Base-by-base conservation (phyloP, 2,113 vertebrate genomes). In the Tupaia chinensis region DNA sequence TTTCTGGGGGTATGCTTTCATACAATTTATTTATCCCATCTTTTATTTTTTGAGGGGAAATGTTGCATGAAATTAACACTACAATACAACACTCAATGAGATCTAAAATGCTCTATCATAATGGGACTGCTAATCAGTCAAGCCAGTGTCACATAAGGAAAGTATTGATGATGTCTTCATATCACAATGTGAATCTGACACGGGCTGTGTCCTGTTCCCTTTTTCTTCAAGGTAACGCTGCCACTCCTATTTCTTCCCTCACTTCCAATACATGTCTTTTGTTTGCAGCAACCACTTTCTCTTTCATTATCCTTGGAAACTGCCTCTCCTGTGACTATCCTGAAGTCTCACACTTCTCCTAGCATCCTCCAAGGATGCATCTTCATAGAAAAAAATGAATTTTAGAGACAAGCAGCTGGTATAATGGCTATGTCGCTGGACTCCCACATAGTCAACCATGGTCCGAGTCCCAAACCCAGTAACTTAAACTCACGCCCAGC, bases 1-100 rank as follows among this genome's bases (percentile, higher is more conserved):
- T 90, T 95, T 66, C 88, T 82, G 54, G 3, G 44, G 44, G 12
- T 69, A 84, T n/a, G 22, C 17, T 53, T 13, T 14, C 56, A n/a
- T 58, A 56, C 87, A 92, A 95, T 81, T 87, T 83, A 72, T 94
- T 95, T 95, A 95, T 65, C 13, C 23, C 23, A 95, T 16, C 12
- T 82, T 93, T 95, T 89, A 34, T 86, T 92, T 94, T 95, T 94
- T 81, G 68, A 92, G 27, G 87, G 74, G 61, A 93, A 97, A 92
- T 86, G 87, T 80, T 54, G 32, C 87, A 85, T 87, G 81, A 94
- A 96, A 94, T 98, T 95, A 96, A 65, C 88, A 93, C 12, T 44
- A 77, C 20, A 69, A 73, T 15, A 61, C 5, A 90, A 60, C 7
- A 74, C 29, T 87, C 68, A 63, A 0, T n/a, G 58, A 80, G 72